Percentiles rank a stretch among this genome's conserved stretches.
These are phyloP conservation scores for Drosophila grimshawi DNA, from an alignment of 1,140 invertebrate genomes.

Conservation along the genomic window DNA sequence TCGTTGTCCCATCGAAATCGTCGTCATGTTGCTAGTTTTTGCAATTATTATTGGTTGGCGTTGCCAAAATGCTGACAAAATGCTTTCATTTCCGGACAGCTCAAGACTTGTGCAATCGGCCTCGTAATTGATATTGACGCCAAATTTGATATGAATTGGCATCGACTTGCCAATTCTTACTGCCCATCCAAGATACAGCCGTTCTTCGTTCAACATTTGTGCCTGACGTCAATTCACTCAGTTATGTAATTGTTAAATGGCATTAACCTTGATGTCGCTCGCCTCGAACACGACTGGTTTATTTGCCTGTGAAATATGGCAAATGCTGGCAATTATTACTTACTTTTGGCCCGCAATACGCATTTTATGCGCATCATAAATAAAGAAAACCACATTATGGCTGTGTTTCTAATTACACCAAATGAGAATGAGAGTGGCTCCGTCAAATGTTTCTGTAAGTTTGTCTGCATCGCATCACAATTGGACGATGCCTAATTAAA, in stretches of 20 bases:
- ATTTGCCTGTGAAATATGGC: constrained; percentile 78
- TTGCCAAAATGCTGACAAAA: constrained; percentile 46
- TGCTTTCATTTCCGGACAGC: constrained; percentile 73
- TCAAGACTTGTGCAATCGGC: constrained; percentile 46
- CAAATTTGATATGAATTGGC: constrained; percentile 76
- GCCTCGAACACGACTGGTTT: constrained; percentile 42
- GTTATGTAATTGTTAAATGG: constrained; percentile 75
- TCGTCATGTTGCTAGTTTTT: constrained; percentile 76
- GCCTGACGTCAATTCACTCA: constrained; percentile 45
- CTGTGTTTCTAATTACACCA: constrained; percentile 35
- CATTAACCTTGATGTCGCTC: constrained; percentile 60
- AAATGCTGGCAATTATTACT: constrained; percentile 78
- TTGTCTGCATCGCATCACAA: background rate
- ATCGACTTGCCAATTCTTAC: constrained; percentile 30
- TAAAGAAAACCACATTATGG: constrained; percentile 48
- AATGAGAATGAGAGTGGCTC: constrained; percentile 34
- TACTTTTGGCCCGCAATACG: constrained; percentile 41
- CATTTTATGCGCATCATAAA: constrained; percentile 66
- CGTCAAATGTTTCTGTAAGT: constrained; percentile 38
- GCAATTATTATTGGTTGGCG: constrained; percentile 61
- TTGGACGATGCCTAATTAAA: background rate
- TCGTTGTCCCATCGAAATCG: constrained; percentile 27
- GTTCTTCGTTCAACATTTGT: constrained; percentile 21
- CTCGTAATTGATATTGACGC: constrained; percentile 78
- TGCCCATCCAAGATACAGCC: constrained; percentile 15